Percentiles rank a stretch among this genome's conserved stretches.
phyloP scores from a whole-genome alignment of 1,140 invertebrate species.

The Nasonia longicornis region DNA sequence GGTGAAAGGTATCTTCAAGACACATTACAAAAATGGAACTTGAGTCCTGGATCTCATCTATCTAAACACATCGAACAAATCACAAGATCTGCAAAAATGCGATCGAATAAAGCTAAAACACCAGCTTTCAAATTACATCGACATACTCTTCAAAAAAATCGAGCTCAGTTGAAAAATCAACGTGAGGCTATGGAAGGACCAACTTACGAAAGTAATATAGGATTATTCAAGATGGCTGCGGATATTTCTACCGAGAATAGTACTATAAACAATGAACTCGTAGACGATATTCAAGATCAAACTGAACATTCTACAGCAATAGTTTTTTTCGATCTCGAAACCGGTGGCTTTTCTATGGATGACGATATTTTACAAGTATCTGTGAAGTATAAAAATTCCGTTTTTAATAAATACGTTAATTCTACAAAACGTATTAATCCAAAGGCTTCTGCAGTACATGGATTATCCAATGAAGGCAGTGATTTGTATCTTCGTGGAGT shows the following conservation, averaged over 20 bases:
- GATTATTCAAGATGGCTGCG: conserved; percentile 25
- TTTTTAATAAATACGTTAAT: conserved; percentile 37
- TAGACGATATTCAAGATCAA: conserved; percentile 7
- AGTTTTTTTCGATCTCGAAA: conserved; percentile 43
- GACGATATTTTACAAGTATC: conserved; percentile 42
- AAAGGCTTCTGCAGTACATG: conserved; percentile 33
- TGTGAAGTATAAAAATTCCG: background rate
- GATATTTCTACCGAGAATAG: background rate
- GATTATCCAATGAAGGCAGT: conserved; percentile 25
- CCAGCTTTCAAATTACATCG: conserved; percentile 28
- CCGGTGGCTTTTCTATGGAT: conserved; percentile 20
- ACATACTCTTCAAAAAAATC: conserved; percentile 3
- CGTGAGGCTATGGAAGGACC: conserved; percentile 32
- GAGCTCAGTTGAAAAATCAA: conserved; percentile 26
- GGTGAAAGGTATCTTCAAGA: conserved; percentile 42
- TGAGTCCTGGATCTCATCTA: conserved; percentile 42
- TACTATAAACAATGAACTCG: too few species aligned
- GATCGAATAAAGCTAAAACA: conserved; percentile 4
- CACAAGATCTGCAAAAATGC: conserved; percentile 24
- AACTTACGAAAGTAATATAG: conserved; percentile 38
- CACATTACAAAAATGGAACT: conserved; percentile 1
- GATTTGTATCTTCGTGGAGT: conserved; percentile 25
- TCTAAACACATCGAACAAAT: conserved; percentile 30
- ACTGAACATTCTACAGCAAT: background rate
- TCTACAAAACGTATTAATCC: conserved; percentile 20